These are phyloP conservation scores for Aphelenchoides avenae DNA, from an alignment of 1,140 invertebrate species.

Conservation along the genomic window DNA sequence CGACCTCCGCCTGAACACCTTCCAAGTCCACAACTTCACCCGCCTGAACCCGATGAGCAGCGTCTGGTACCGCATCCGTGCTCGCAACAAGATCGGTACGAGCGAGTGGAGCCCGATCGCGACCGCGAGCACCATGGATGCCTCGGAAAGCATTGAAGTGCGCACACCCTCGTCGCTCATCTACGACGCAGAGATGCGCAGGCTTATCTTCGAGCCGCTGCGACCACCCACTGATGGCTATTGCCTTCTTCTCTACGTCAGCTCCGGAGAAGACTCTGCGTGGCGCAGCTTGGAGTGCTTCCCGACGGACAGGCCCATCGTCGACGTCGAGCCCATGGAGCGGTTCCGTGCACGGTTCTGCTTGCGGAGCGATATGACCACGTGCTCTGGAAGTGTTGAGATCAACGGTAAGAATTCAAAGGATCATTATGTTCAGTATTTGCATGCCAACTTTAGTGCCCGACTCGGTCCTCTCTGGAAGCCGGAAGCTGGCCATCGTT, in stretches of 20 bases:
- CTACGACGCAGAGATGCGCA: conserved; percentile 30
- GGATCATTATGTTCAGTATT: conserved; percentile 1
- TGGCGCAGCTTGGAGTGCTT: conserved; percentile 2
- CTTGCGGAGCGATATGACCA: conserved; percentile 5
- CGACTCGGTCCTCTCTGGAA: too few relatives aligned
- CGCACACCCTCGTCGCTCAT: conserved; percentile 20
- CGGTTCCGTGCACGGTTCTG: conserved; percentile 26
- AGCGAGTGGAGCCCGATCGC: conserved; percentile 45
- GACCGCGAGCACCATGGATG: conserved; percentile 31
- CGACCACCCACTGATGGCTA: conserved; percentile 5
- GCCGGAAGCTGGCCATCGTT: conserved; percentile 13
- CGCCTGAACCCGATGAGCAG: conserved; percentile 15
- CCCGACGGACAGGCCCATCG: conserved; percentile 21
- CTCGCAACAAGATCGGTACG: conserved; percentile 19
- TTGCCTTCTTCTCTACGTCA: conserved; percentile 27
- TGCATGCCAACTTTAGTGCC: not conserved
- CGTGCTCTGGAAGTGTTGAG: conserved; percentile 18
- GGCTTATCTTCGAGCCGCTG: conserved; percentile 33
- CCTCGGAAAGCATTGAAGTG: conserved; percentile 20
- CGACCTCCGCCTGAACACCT: conserved; percentile 22
- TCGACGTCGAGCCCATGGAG: conserved; percentile 9
- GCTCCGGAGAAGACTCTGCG: conserved; percentile 13
- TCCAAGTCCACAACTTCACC: conserved; percentile 35
- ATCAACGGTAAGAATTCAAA: conserved; percentile 22
- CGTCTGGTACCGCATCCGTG: conserved; percentile 30